phyloP scores from a whole-genome alignment of 2,888 invertebrate genomes.

The Cenopis cana region DNA sequence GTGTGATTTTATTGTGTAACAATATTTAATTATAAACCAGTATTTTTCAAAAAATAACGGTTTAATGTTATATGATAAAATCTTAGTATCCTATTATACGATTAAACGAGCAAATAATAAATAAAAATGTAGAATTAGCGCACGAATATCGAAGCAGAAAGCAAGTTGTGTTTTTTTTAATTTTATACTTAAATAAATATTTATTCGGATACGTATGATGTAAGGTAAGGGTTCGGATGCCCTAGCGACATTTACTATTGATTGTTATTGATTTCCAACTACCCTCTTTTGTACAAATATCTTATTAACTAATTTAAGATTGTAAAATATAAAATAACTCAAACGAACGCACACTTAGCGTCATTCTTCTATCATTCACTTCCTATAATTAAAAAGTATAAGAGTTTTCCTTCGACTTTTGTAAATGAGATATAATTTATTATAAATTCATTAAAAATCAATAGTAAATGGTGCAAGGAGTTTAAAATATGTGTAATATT shows the following conservation, averaged over 20 bases:
- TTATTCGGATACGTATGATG: conserved; percentile 77
- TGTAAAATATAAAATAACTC: conserved; percentile 27
- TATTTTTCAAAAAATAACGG: conserved; percentile 27
- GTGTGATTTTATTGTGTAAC: conserved; percentile 44
- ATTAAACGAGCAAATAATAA: conserved; percentile 50
- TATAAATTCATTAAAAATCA: conserved; percentile 44
- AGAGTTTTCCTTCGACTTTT: conserved; percentile 12
- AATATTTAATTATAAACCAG: conserved; percentile 35
- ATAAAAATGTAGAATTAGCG: conserved; percentile 56
- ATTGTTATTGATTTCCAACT: conserved; percentile 18
- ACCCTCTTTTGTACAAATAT: conserved; percentile 30
- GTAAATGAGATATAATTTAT: conserved; percentile 28
- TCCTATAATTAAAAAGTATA: background rate
- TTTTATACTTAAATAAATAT: conserved; percentile 80
- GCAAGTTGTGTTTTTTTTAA: conserved; percentile 78
- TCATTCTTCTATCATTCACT: background rate
- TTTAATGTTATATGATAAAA: conserved; percentile 44
- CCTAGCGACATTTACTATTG: conserved; percentile 40
- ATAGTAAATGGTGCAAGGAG: conserved; percentile 49
- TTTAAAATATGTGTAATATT: conserved; percentile 65
- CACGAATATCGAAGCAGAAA: conserved; percentile 74
- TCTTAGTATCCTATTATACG: conserved; percentile 42
- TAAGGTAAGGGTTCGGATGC: conserved; percentile 62
- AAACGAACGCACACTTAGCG: conserved; percentile 22
- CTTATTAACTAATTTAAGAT: conserved; percentile 29